Percentiles rank a stretch among this genome's conserved stretches.
Conservation (phyloP, 2,888 invertebrate genomes). For the Ctenicera cuprea region DNA sequence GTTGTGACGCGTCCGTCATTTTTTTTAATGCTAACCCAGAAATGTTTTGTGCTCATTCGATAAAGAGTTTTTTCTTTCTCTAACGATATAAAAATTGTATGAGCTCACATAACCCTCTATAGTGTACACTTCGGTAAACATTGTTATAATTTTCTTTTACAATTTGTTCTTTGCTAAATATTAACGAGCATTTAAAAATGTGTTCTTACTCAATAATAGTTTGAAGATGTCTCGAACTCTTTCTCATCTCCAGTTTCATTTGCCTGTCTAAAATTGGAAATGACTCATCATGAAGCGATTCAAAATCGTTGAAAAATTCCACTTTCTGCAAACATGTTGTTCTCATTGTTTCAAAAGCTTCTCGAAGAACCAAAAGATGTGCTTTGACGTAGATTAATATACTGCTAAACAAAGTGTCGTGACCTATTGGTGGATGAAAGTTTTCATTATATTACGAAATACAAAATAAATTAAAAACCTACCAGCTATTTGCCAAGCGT, state of each 20-base stretch:
- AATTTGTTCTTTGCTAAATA: no score
- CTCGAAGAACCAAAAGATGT: slow-evolving; percentile 59
- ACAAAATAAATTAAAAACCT: neutral
- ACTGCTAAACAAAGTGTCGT: slow-evolving; percentile 59
- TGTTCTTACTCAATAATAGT: slow-evolving; percentile 56
- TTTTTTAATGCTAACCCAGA: no score
- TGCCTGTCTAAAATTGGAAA: slow-evolving; percentile 53
- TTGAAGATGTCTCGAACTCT: slow-evolving; percentile 59
- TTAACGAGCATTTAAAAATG: no score
- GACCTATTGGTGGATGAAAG: no score
- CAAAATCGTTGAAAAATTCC: slow-evolving; percentile 43
- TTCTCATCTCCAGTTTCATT: slow-evolving; percentile 58
- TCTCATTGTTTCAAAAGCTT: slow-evolving; percentile 57
- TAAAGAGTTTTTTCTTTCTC: no score
- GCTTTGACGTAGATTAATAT: slow-evolving; percentile 58
- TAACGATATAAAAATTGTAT: no score
- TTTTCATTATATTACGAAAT: neutral
- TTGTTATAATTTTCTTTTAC: no score
- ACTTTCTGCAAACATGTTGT: slow-evolving; percentile 54
- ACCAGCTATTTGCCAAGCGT: slow-evolving; percentile 36
- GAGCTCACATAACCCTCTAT: no score
- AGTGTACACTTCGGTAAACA: no score
- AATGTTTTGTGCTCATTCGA: no score
- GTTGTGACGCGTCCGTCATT: no score
- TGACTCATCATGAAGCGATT: no score